Percentiles rank a stretch among this genome's conserved stretches.
phyloP scores from a whole-genome alignment of 2,888 invertebrate species.

The Julus scandinavius region DNA sequence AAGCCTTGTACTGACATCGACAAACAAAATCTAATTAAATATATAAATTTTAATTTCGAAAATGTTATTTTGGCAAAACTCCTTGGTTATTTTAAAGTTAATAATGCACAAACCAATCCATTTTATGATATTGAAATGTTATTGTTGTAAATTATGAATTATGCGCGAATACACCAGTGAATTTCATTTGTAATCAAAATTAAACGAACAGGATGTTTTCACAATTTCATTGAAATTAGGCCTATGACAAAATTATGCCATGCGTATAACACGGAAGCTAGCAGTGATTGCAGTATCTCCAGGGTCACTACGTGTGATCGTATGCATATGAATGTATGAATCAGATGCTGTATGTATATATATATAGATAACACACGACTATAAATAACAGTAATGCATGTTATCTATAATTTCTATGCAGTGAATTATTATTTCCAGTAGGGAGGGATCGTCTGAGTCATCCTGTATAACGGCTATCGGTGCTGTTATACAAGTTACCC shows the following conservation, averaged over 20 bases:
- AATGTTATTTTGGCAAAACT: background rate
- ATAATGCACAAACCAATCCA: background rate
- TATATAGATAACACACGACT: no score
- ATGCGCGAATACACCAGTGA: no score
- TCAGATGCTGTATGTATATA: no score
- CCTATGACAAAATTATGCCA: background rate
- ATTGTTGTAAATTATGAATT: no score
- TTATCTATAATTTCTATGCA: no score
- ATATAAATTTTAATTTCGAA: background rate
- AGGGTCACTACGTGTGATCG: no score
- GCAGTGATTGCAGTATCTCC: background rate
- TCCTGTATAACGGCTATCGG: background rate
- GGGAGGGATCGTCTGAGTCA: background rate
- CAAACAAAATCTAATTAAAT: background rate
- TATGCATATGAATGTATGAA: no score
- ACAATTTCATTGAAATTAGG: no score
- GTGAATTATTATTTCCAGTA: background rate
- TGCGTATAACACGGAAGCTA: background rate
- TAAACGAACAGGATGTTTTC: no score
- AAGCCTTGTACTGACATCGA: background rate
- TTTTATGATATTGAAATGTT: no score
- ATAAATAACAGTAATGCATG: no score
- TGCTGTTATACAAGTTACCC: background rate
- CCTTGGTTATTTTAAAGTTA: background rate
- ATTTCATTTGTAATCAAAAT: no score